Percentiles rank a stretch among this genome's conserved stretches.
Evolutionary conservation across 1,140 invertebrate species (phyloP).

Genomic region (Drosophila arawakana): DNA sequence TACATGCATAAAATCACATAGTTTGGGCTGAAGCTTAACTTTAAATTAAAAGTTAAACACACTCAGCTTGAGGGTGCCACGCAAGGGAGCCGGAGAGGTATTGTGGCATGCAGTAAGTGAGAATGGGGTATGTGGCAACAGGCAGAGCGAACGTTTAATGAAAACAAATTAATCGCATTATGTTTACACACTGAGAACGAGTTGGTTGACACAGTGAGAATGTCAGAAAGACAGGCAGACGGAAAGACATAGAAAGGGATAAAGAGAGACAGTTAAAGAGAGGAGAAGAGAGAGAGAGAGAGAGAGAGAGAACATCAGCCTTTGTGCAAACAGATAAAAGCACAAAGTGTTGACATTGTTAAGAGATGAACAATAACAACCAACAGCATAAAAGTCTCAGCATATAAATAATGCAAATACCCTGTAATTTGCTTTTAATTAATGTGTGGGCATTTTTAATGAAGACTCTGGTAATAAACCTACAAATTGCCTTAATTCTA

Average conservation of each 20-base stretch:
- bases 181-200: constrained; percentile 64
- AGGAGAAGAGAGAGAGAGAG: neutral
- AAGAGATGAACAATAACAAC: constrained; percentile 71
- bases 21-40: constrained; percentile 34
- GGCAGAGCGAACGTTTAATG: constrained; percentile 56
- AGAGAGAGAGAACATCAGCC: constrained; percentile 13
- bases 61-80: constrained; percentile 36
- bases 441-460: neutral
- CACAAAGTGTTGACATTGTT: constrained; percentile 77
- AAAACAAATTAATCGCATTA: constrained; percentile 82
- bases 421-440: constrained; percentile 5
- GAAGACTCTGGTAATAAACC: neutral
- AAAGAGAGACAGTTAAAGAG: neutral
- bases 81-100: too few species aligned
- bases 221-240: neutral
- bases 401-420: neutral
- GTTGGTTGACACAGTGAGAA: constrained; percentile 7
- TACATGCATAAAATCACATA: constrained; percentile 2
- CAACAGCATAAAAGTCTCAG: constrained; percentile 22
- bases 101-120: neutral
- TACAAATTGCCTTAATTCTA: neutral
- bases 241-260: neutral
- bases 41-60: constrained; percentile 77
- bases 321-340: constrained; percentile 79
- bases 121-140: constrained; percentile 7